Evolutionary conservation across 2,113 vertebrate species (phyloP).

Genomic region (Sylvilagus bachmani): DNA sequence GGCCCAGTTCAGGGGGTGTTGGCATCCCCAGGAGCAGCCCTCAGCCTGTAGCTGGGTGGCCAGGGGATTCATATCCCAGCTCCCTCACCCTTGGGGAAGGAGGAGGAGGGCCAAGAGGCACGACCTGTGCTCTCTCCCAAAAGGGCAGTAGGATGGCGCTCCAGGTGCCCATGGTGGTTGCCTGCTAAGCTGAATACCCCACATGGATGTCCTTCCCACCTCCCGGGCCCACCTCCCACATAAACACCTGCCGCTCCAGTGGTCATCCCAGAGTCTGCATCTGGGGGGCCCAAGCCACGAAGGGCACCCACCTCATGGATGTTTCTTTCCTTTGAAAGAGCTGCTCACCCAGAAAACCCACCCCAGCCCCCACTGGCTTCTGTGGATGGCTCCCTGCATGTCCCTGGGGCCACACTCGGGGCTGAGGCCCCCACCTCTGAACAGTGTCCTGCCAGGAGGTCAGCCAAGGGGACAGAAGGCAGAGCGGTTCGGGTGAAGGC

Average conservation of each 20-base stretch:
- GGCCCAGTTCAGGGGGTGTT: not conserved
- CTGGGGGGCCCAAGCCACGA: not conserved
- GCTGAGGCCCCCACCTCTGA: not conserved
- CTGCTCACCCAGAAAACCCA: not conserved
- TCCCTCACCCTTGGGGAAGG: not conserved
- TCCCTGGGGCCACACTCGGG: not conserved
- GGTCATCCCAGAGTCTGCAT: not conserved
- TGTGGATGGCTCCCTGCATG: not conserved
- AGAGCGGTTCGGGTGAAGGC: rapidly evolving
- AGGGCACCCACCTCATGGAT: not conserved
- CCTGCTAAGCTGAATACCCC: not conserved
- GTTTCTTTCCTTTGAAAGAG: not conserved
- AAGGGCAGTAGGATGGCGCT: not conserved
- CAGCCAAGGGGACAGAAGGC: not conserved
- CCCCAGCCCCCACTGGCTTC: not conserved
- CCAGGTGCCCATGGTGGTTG: not conserved
- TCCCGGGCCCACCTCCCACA: not conserved
- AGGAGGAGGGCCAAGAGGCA: not conserved
- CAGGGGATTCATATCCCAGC: not conserved
- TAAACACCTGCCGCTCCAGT: not conserved
- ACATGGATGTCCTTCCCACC: not conserved
- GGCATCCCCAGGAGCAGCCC: not conserved
- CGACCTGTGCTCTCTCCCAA: not conserved
- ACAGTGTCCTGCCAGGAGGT: not conserved
- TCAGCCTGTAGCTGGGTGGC: not conserved